Percentiles rank a stretch among this genome's conserved stretches.
phyloP scores from a whole-genome alignment of 2,888 invertebrate genomes.

The Zygothrica quintamaculata region DNA sequence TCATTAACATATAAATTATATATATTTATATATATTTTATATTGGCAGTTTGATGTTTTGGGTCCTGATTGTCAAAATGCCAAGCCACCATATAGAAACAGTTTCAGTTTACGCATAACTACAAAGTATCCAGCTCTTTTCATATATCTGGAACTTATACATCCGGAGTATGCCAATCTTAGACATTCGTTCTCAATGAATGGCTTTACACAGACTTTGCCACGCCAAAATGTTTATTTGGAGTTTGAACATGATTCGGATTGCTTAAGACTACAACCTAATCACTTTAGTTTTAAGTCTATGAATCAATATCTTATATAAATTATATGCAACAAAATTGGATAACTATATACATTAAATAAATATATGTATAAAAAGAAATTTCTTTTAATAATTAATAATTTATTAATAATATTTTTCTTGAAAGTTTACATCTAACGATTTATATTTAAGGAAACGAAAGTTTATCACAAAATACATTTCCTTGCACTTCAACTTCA shows the following conservation, averaged over 20 bases:
- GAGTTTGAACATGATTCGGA: slow-evolving; percentile 62
- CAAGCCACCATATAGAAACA: slow-evolving; percentile 41
- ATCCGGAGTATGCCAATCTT: slow-evolving; percentile 43
- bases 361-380: background rate
- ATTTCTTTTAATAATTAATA: no score
- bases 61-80: slow-evolving; percentile 41
- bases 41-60: slow-evolving; percentile 56
- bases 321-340: background rate
- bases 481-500: no score
- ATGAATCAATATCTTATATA: slow-evolving; percentile 78
- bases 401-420: no score
- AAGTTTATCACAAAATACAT: no score
- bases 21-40: no score
- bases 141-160: slow-evolving; percentile 80
- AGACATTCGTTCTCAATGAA: slow-evolving; percentile 81
- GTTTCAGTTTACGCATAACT: slow-evolving; percentile 70
- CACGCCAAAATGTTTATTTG: slow-evolving; percentile 77
- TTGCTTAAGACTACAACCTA: slow-evolving; percentile 58
- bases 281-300: slow-evolving; percentile 71
- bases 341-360: background rate
- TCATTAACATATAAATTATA: background rate
- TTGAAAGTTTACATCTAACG: no score
- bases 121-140: slow-evolving; percentile 81
- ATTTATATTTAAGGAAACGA: no score
- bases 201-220: slow-evolving; percentile 82